phyloP scores from a whole-genome alignment of 2,888 invertebrate species.

The Hyalella azteca region DNA sequence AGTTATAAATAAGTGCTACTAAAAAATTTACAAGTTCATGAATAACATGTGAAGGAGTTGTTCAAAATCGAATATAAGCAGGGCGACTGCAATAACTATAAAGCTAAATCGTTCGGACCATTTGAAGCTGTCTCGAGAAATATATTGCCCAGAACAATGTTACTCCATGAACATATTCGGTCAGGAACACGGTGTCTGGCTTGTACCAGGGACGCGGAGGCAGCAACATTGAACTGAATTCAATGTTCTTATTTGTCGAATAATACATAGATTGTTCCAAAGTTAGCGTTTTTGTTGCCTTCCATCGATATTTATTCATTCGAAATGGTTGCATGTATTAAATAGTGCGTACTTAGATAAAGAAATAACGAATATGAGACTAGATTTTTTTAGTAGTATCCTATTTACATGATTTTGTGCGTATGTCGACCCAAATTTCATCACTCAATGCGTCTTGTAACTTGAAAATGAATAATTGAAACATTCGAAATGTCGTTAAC shows the following conservation, averaged over 20 bases:
- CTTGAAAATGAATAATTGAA: too few species aligned
- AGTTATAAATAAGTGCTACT: too few species aligned
- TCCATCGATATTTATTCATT: too few species aligned
- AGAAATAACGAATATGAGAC: background rate
- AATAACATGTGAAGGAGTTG: background rate
- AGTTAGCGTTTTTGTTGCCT: too few species aligned
- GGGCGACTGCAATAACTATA: background rate
- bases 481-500: too few species aligned
- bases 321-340: too few species aligned
- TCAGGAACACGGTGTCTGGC: background rate
- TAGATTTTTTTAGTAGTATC: background rate
- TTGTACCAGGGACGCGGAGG: background rate
- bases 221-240: background rate
- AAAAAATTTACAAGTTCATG: too few species aligned
- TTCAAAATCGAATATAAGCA: background rate
- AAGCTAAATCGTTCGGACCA: conserved; percentile 21
- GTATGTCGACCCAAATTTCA: too few species aligned
- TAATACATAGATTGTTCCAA: too few species aligned
- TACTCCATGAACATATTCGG: conserved; percentile 1
- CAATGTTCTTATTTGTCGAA: background rate
- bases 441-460: too few species aligned
- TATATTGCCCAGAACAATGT: background rate
- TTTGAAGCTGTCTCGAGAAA: background rate
- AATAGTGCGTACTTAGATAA: background rate
- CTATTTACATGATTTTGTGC: too few species aligned